Evolutionary conservation across 2,797 vertebrate species (phyloP).

Genomic region (Sardinella longiceps): DNA sequence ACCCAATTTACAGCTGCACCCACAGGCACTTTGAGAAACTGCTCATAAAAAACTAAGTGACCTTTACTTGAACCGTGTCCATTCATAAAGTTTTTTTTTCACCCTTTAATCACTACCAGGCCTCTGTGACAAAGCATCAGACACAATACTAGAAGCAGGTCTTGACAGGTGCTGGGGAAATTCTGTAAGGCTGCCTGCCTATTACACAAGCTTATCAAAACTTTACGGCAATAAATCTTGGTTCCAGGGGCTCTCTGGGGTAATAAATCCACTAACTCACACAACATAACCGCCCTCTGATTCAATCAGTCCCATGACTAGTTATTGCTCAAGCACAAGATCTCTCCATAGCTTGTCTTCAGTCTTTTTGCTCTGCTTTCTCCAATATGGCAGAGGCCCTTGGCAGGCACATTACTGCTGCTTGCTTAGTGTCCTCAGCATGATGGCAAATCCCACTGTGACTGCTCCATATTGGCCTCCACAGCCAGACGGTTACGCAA

Average conservation of each 20-base stretch:
- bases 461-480: background rate
- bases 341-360: background rate
- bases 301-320: background rate
- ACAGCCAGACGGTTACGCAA: background rate
- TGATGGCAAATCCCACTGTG: background rate
- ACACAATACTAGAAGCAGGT: background rate
- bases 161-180: slow-evolving; percentile 25
- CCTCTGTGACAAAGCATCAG: background rate
- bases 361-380: background rate
- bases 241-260: background rate
- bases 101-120: background rate
- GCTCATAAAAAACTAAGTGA: background rate
- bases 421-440: background rate
- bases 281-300: background rate
- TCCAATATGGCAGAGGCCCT: background rate
- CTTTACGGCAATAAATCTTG: slow-evolving; percentile 10
- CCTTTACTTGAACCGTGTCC: background rate
- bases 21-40: background rate
- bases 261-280: slow-evolving; percentile 13
- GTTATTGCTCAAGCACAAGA: slow-evolving; percentile 11
- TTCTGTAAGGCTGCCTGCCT: too few relatives aligned
- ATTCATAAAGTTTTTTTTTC: background rate
- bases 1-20: slow-evolving; percentile 2
- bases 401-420: background rate
- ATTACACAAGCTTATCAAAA: background rate